Base-by-base conservation (phyloP, 2,113 vertebrate species). In the Uria lomvia region DNA sequence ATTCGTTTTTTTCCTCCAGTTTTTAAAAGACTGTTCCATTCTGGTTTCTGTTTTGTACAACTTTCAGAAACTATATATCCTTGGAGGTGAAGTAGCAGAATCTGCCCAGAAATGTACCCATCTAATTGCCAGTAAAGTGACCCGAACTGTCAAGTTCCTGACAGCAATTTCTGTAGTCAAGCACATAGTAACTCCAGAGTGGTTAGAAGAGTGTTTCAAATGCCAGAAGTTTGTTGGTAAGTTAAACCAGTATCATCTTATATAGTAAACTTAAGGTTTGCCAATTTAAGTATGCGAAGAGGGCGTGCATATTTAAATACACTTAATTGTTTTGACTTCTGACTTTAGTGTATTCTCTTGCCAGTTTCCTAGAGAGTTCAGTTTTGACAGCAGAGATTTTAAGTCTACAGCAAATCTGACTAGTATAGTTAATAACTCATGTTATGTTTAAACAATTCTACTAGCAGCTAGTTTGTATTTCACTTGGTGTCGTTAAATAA, bases 191-290 rank as follows among this genome's bases (percentile, higher is more conserved):
- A 99, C 98, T 15, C 99, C 99, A 0, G 99, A 99, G 53, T 99
- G 99, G 99, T 97, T 99, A 84, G 99, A 99, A 84, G 99, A 99
- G 68, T 99, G 99, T 96, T 99, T 99, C 98, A 99, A 98, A 94
- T 97, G 98, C 88, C 99, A 99, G 98, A 98, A 98, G 81, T 99
- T 99, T 96, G 94, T 99, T 30, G 99, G 99, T 99, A 89, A 95
- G 98, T 92, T 49, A 23, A 86, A 55, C 40, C 71, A 17, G 8
- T 24, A 4, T 34, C 8, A 49, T 21, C 34, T 95, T 40, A 6
- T 43, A 0, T 4, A 17, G 11, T 55, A 55, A 84, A 55, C 12
- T 14, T 30, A 27, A 47, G 2, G 3, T 55, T 70, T 29, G 21
- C 45, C 76, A 53, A 8, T 71, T 65, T 38, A 52, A 47, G 14